Evolutionary conservation across 2,797 vertebrate genomes (phyloP), one percentile per base, ranked within the genome.

Genomic region (Sciaenops ocellatus): DNA sequence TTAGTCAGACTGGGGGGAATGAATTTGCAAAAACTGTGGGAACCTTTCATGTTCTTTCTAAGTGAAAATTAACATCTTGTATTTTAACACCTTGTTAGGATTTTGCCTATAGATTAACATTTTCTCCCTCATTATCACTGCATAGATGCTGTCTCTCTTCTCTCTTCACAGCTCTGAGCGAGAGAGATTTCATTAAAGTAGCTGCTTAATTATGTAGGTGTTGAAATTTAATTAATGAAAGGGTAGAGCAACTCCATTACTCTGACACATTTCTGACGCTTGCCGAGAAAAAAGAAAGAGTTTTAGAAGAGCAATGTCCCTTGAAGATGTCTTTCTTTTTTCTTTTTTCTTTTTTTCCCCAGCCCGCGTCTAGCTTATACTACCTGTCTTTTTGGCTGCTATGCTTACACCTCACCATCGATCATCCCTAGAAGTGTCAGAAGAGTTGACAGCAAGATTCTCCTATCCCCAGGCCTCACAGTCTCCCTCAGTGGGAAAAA

Each of bases 141-240:
- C 88, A 85, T 82, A 84, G 90, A 94, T 91, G 92, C 87, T 80
- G 89, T 88, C 89, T 92, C 82, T 91, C 79, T 92, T 78, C 81
- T 77, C 71, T 76, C 74, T 69, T 95, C 90, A 90, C 88, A 89
- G 82, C 85, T 95, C 86, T n/a, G 85, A 96, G 92, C 91, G 76
- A 89, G 79, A 91, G 94, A 95, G 91, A 96, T 95, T 90, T 95
- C 87, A 95, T 97, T 96, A 95, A 95, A 95, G 87, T 91, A 83
- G 85, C 85, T 91, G 90, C 94, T 95, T 96, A 96, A 96, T 96
- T 95, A 96, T 93, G 92, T 94, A 96, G 94, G 94, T 96, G 95
- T 95, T 95, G 94, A 96, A 94, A 90, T 95, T 87, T 96, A 96
- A 97, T 97, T 96, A 97, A 96, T 94, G 90, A 95, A 95, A 95